Evolutionary conservation across 2,888 invertebrate genomes (phyloP).

Genomic region (Pyrrhia umbra): DNA sequence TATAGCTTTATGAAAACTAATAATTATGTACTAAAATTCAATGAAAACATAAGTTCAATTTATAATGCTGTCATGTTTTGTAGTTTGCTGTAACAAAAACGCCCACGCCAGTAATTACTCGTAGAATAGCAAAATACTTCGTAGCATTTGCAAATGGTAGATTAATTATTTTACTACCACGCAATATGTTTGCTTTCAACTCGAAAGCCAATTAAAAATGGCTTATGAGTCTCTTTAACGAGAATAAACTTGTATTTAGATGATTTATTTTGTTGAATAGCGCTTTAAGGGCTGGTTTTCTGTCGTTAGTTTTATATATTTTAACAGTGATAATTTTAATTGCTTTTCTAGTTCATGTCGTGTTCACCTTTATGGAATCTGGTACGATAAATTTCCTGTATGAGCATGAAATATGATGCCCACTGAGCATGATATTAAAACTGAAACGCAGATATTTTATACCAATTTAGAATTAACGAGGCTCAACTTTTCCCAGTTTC

Average conservation of each 20-base stretch:
- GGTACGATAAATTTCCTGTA: no score
- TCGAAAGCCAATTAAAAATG: conserved; percentile 35
- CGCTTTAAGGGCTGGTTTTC: neutral
- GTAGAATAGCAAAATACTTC: neutral
- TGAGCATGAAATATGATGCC: no score
- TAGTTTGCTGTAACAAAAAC: neutral
- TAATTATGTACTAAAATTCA: neutral
- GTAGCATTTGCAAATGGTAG: conserved; percentile 11
- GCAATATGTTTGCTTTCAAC: conserved; percentile 1
- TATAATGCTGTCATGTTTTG: neutral
- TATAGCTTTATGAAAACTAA: neutral
- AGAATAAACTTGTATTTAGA: neutral
- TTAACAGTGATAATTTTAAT: neutral
- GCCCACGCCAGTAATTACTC: neutral
- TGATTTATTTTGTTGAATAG: conserved; percentile 3
- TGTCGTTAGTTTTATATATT: neutral
- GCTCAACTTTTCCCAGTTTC: conserved; percentile 20
- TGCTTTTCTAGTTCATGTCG: neutral
- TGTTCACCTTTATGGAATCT: no score
- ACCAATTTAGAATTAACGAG: conserved; percentile 2
- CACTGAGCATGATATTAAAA: no score
- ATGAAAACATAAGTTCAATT: neutral
- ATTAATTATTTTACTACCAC: conserved; percentile 26
- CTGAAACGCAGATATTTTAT: conserved; percentile 5
- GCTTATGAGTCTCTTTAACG: conserved; percentile 9